These are phyloP conservation scores for Chaenodraco wilsoni DNA, from an alignment of 2,797 vertebrate species.

Conservation along the genomic window DNA sequence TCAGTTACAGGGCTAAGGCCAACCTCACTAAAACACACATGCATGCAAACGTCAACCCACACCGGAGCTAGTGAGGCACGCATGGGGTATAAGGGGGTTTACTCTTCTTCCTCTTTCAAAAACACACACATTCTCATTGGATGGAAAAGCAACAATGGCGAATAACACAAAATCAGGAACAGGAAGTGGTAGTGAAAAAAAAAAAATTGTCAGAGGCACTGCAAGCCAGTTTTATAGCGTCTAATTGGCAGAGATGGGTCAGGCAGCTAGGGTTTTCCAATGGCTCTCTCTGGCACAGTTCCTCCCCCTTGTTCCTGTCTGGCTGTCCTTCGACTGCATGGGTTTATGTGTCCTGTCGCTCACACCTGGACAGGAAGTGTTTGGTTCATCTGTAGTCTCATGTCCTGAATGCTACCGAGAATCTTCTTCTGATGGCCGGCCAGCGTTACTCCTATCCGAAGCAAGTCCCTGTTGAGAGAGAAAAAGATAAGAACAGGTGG, in stretches of 20 bases:
- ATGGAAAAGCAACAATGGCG: slow-evolving; percentile 63
- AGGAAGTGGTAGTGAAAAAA: slow-evolving; percentile 66
- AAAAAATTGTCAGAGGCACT: slow-evolving; percentile 86
- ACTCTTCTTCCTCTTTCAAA: slow-evolving; percentile 67
- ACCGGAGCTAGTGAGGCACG: slow-evolving; percentile 70
- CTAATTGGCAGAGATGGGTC: slow-evolving; percentile 85
- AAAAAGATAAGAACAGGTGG: slow-evolving; percentile 62
- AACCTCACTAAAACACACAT: slow-evolving; percentile 75
- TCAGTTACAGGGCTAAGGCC: slow-evolving; percentile 65
- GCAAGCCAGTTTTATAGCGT: slow-evolving; percentile 84
- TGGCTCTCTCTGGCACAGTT: slow-evolving; percentile 81
- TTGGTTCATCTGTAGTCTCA: slow-evolving; percentile 99
- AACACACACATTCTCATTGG: slow-evolving; percentile 74
- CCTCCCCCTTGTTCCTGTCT: slow-evolving; percentile 72
- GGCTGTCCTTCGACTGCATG: slow-evolving; percentile 71
- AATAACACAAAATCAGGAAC: slow-evolving; percentile 59
- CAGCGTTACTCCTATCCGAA: slow-evolving; percentile 97
- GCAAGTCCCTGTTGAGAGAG: slow-evolving; percentile 87
- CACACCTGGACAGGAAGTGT: slow-evolving; percentile 98
- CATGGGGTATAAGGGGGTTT: slow-evolving; percentile 59
- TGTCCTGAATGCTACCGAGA: slow-evolving; percentile 98
- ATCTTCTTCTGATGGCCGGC: slow-evolving; percentile 99
- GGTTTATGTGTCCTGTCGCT: slow-evolving; percentile 70
- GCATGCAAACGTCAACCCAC: slow-evolving; percentile 80
- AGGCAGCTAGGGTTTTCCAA: slow-evolving; percentile 85